Evolutionary conservation across 2,888 invertebrate genomes (phyloP).

Genomic region (Yponomeuta plumbellus): DNA sequence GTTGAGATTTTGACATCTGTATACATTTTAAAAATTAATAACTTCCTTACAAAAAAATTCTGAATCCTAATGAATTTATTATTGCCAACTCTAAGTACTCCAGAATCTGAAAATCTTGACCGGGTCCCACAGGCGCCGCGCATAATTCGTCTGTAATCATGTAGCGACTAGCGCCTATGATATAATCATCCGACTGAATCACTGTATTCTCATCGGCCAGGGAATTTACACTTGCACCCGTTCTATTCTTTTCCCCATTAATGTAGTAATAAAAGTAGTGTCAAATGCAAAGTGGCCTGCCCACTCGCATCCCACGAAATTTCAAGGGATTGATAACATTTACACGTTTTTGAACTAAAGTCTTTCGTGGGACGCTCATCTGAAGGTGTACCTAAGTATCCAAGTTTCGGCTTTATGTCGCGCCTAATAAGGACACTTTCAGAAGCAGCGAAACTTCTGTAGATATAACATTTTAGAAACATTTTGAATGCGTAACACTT

Average conservation of each 20-base stretch:
- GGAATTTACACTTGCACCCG: background rate
- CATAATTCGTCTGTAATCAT: background rate
- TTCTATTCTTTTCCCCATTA: background rate
- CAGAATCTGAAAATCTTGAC: no score
- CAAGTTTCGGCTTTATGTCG: no score
- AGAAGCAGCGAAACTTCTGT: background rate
- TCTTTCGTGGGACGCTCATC: no score
- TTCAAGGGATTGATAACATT: no score
- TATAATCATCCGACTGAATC: background rate
- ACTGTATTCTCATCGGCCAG: background rate
- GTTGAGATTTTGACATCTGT: no score
- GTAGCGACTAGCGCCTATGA: background rate
- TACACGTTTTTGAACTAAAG: no score
- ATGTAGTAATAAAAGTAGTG: background rate
- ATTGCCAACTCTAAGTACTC: no score
- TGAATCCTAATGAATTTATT: no score
- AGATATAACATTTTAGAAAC: slow-evolving; percentile 1
- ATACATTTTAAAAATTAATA: no score
- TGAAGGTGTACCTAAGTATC: no score
- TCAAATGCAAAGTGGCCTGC: background rate
- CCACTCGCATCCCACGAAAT: background rate
- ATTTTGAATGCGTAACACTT: slow-evolving; percentile 1
- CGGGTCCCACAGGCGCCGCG: no score
- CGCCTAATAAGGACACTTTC: background rate
- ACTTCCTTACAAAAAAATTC: no score